phyloP scores from a whole-genome alignment of 2,888 invertebrate species.

The Hemicrepidius hirtus region DNA sequence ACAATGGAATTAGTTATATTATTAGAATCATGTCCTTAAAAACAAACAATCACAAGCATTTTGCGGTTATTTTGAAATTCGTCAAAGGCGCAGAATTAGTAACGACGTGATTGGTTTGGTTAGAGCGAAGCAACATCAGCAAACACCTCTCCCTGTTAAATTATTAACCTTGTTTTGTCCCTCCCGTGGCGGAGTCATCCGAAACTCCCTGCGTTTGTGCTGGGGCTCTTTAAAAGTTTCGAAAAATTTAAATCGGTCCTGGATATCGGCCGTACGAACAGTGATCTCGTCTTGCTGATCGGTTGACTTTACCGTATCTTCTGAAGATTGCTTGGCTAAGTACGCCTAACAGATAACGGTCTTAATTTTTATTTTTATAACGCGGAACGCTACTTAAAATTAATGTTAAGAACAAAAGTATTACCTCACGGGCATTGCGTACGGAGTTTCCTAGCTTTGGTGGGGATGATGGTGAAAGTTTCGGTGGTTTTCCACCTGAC shows the following conservation, averaged over 20 bases:
- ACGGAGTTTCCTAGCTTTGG: slow-evolving; percentile 76
- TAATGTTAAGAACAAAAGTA: too few relatives aligned
- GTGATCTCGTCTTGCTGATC: slow-evolving; percentile 85
- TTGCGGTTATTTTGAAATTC: slow-evolving; percentile 14
- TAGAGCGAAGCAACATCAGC: slow-evolving; percentile 36
- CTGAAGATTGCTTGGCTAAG: slow-evolving; percentile 74
- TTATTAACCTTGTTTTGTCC: slow-evolving; percentile 78
- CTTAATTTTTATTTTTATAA: slow-evolving; percentile 3
- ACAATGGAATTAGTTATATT: slow-evolving; percentile 6
- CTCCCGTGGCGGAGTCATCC: slow-evolving; percentile 92
- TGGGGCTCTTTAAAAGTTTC: slow-evolving; percentile 88
- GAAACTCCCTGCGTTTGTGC: slow-evolving; percentile 82
- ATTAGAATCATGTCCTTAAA: neutral
- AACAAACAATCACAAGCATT: too few relatives aligned
- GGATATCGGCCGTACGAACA: slow-evolving; percentile 88
- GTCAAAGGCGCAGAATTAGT: slow-evolving; percentile 32
- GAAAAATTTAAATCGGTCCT: slow-evolving; percentile 92
- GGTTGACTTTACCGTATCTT: slow-evolving; percentile 84
- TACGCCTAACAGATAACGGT: slow-evolving; percentile 60
- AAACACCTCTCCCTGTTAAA: slow-evolving; percentile 37
- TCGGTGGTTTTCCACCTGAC: slow-evolving; percentile 78
- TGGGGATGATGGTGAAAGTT: slow-evolving; percentile 76
- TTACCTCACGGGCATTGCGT: slow-evolving; percentile 75
- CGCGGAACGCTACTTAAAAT: slow-evolving; percentile 5
- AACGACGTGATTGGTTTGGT: slow-evolving; percentile 8